phyloP scores from a whole-genome alignment of 2,113 vertebrate species.

The Crypturellus undulatus region DNA sequence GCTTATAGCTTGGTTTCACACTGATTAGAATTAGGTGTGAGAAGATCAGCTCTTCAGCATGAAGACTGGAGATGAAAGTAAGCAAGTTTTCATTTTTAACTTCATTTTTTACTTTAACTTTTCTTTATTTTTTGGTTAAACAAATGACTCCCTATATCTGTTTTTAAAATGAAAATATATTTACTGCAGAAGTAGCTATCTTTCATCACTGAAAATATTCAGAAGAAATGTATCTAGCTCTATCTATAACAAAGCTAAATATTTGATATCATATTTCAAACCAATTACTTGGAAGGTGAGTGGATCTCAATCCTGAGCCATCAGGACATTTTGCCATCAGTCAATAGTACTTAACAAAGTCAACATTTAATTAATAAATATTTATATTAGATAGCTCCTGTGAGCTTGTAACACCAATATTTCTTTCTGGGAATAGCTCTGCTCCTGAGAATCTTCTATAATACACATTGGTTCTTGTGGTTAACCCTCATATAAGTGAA shows the following conservation, averaged over 20 bases:
- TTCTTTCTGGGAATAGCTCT: neutral
- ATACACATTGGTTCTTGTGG: neutral
- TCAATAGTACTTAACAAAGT: neutral
- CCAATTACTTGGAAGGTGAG: neutral
- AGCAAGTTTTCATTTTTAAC: neutral
- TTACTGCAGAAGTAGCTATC: neutral
- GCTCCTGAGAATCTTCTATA: neutral
- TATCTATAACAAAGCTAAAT: neutral
- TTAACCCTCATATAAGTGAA: neutral
- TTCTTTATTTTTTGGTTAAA: neutral
- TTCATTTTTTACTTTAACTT: too few relatives aligned
- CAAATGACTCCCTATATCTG: neutral
- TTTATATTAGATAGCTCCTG: neutral
- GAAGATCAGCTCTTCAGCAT: neutral
- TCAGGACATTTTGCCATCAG: neutral
- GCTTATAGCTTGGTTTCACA: neutral
- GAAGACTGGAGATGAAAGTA: slow-evolving; percentile 5
- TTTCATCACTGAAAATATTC: neutral
- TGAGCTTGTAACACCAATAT: rapidly evolving
- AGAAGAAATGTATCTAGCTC: neutral
- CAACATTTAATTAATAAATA: neutral
- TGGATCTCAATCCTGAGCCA: neutral
- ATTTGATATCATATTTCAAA: neutral
- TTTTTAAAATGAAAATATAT: neutral
- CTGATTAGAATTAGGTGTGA: neutral